Percentiles rank a stretch among this genome's conserved stretches.
Evolutionary conservation across 2,113 vertebrate species (phyloP).

Genomic region (Poeciliopsis prolifica): DNA sequence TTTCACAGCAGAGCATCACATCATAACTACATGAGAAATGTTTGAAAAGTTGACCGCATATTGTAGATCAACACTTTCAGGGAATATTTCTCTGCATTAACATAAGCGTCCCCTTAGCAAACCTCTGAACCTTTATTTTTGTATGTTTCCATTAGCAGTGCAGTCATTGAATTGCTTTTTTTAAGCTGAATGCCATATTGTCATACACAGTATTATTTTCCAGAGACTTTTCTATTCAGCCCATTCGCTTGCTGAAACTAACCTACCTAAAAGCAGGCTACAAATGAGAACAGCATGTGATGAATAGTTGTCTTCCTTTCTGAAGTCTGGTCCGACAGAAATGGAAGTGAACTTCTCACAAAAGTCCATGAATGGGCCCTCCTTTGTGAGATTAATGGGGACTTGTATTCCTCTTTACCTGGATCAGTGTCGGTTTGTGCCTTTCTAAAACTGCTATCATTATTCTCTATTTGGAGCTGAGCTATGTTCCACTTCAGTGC

Average conservation of each 20-base stretch:
- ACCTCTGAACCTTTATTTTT: not conserved
- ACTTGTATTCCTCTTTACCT: conserved; percentile 45
- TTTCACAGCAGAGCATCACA: not conserved
- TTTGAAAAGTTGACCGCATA: not conserved
- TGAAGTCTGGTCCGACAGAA: not conserved
- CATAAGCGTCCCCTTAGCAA: not conserved
- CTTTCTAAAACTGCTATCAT: conserved; percentile 60
- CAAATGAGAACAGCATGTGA: not conserved
- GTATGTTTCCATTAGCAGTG: not conserved
- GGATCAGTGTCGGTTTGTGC: conserved; percentile 46
- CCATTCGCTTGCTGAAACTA: not conserved
- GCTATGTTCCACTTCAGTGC: conserved; percentile 45
- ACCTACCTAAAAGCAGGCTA: not conserved
- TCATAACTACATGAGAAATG: not conserved
- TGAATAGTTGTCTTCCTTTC: conserved; percentile 1
- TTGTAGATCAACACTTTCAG: not conserved
- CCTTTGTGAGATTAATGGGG: conserved; percentile 38
- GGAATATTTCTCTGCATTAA: not conserved
- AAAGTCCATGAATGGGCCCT: conserved; percentile 31
- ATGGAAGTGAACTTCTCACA: conserved; percentile 30
- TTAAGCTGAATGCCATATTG: not conserved
- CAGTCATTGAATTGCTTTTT: not conserved
- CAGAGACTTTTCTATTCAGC: not conserved
- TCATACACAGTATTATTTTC: conserved; percentile 14
- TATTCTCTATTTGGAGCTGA: conserved; percentile 59